phyloP scores from a whole-genome alignment of 2,888 invertebrate species.

The Stegophylla sp. region DNA sequence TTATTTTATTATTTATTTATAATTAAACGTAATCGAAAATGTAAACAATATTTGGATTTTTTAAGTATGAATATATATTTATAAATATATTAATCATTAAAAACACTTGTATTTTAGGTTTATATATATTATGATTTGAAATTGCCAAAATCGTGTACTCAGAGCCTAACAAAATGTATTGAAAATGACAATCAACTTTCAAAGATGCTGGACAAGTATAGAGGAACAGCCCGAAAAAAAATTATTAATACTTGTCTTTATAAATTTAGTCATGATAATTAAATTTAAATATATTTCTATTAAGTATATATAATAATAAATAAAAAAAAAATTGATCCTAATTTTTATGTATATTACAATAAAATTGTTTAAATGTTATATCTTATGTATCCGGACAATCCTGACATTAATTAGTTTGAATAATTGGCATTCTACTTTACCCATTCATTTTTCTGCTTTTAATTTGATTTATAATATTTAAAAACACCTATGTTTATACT shows the following conservation, averaged over 20 bases:
- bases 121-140: slow-evolving; percentile 36
- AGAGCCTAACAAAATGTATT: slow-evolving; percentile 44
- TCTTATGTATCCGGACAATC: neutral
- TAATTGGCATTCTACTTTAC: no score
- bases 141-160: slow-evolving; percentile 29
- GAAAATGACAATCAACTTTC: slow-evolving; percentile 42
- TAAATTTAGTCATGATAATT: slow-evolving; percentile 28
- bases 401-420: no score
- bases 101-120: slow-evolving; percentile 40
- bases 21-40: neutral
- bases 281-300: neutral
- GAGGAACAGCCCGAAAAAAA: slow-evolving; percentile 44
- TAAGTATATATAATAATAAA: no score
- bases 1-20: neutral
- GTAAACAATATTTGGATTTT: neutral
- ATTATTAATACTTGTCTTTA: slow-evolving; percentile 61
- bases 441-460: no score
- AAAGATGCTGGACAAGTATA: slow-evolving; percentile 43
- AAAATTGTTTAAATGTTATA: neutral
- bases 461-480: no score
- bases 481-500: no score
- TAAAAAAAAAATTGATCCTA: no score
- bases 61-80: neutral
- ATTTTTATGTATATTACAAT: no score
- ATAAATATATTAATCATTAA: neutral